phyloP scores from a whole-genome alignment of 2,888 invertebrate species.

The Halictus quadricinctus region DNA sequence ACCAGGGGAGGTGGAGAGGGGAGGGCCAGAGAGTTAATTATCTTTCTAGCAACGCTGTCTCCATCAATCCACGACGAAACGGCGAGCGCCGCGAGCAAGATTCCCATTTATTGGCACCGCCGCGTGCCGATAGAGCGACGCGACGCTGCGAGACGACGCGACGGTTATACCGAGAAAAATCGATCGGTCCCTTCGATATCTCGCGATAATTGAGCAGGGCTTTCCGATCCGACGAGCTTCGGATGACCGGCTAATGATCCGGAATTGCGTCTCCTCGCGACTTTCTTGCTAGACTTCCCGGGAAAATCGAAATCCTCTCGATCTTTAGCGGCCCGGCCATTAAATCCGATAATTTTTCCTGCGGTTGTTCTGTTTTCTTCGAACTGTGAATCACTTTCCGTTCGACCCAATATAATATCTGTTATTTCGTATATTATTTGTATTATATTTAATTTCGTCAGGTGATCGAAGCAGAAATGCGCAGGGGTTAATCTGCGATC shows the following conservation, averaged over 20 bases:
- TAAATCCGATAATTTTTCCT: neutral
- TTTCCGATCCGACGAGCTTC: neutral
- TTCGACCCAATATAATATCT: no score
- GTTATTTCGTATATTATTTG: no score
- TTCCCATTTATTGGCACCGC: neutral
- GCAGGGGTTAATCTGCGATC: neutral
- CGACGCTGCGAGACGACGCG: no score
- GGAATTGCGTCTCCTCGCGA: neutral
- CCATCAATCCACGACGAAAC: neutral
- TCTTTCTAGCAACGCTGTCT: slow-evolving; percentile 8
- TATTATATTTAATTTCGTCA: no score
- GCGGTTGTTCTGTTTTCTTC: no score
- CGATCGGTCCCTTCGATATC: neutral
- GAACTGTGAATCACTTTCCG: neutral
- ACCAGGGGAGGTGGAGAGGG: neutral
- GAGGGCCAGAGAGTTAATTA: neutral
- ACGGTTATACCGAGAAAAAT: neutral
- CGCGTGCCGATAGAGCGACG: neutral
- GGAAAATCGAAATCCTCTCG: neutral
- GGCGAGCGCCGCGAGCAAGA: neutral
- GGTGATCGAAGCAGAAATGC: no score
- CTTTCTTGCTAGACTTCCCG: neutral
- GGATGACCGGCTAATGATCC: neutral
- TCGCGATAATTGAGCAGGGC: neutral
- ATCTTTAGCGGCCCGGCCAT: neutral